Percentiles rank a stretch among this genome's conserved stretches.
These are phyloP conservation scores for Hyles euphorbiae DNA, from an alignment of 1,140 invertebrate genomes.

Conservation along the genomic window DNA sequence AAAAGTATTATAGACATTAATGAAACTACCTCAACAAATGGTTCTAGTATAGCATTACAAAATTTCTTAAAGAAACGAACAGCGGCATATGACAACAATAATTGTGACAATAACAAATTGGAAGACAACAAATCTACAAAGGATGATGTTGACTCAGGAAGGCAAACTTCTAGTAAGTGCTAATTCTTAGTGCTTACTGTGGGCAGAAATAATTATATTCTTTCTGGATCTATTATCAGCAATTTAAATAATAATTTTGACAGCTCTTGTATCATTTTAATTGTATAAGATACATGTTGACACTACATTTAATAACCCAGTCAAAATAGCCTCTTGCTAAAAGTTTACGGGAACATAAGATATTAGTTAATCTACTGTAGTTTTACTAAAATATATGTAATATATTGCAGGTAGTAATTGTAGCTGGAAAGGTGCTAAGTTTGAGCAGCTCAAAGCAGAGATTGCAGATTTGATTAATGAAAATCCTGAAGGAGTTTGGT, in stretches of 20 bases:
- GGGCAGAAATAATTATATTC: no score
- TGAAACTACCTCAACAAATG: constrained; percentile 11
- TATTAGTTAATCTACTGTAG: no score
- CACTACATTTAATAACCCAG: no score
- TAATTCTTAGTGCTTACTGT: not conserved
- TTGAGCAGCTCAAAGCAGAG: constrained; percentile 40
- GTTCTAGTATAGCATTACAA: constrained; percentile 27
- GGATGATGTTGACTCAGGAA: constrained; percentile 36
- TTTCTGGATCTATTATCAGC: no score
- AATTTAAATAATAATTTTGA: no score
- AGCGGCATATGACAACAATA: constrained; percentile 20
- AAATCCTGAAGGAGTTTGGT: constrained; percentile 40
- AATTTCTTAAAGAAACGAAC: constrained; percentile 45
- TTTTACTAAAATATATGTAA: no score
- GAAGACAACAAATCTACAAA: constrained; percentile 9
- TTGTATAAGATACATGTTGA: no score
- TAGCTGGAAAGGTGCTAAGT: constrained; percentile 2
- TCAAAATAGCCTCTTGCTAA: no score
- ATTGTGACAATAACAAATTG: constrained; percentile 14
- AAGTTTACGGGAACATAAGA: no score
- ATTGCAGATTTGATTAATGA: constrained; percentile 31
- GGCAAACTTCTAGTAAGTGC: constrained; percentile 44
- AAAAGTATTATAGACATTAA: not conserved
- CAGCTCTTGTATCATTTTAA: no score
- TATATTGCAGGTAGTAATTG: no score